phyloP scores from a whole-genome alignment of 1,140 invertebrate genomes.

The Aphelenchoides besseyi region DNA sequence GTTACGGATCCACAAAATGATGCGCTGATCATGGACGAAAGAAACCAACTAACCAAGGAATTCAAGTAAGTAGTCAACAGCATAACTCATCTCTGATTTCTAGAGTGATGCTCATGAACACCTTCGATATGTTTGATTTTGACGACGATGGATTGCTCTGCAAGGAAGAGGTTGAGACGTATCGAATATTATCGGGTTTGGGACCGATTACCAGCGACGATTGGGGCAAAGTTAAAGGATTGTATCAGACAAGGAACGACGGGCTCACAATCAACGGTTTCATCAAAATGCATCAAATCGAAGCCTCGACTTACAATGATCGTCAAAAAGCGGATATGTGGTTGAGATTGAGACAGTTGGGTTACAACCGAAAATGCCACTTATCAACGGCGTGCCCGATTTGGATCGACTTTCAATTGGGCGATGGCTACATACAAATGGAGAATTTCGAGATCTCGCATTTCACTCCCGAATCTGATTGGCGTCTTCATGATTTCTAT shows the following conservation, averaged over 20 bases:
- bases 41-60: conserved; percentile 33
- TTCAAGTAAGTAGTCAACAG: conserved; percentile 35
- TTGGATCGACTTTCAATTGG: conserved; percentile 33
- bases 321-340: conserved; percentile 40
- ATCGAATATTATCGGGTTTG: conserved; percentile 39
- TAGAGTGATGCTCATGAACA: conserved; percentile 49
- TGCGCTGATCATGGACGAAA: conserved; percentile 39
- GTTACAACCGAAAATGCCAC: conserved; percentile 46
- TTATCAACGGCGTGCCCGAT: conserved; percentile 43
- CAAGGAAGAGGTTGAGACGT: conserved; percentile 41
- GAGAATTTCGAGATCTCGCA: conserved; percentile 34
- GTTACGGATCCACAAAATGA: conserved; percentile 41
- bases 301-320: conserved; percentile 27
- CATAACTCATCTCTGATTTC: not conserved
- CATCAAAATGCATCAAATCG: conserved; percentile 43
- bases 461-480: conserved; percentile 27
- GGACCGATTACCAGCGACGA: conserved; percentile 35
- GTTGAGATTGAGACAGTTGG: conserved; percentile 35
- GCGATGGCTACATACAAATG: conserved; percentile 34
- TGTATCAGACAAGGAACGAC: conserved; percentile 41
- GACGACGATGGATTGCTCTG: conserved; percentile 46
- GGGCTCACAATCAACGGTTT: conserved; percentile 44
- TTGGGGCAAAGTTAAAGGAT: conserved; percentile 27
- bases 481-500: conserved; percentile 38
- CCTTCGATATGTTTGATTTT: conserved; percentile 49